Conservation (phyloP, 2,113 vertebrate species). For the Odontophorus gujanensis region DNA sequence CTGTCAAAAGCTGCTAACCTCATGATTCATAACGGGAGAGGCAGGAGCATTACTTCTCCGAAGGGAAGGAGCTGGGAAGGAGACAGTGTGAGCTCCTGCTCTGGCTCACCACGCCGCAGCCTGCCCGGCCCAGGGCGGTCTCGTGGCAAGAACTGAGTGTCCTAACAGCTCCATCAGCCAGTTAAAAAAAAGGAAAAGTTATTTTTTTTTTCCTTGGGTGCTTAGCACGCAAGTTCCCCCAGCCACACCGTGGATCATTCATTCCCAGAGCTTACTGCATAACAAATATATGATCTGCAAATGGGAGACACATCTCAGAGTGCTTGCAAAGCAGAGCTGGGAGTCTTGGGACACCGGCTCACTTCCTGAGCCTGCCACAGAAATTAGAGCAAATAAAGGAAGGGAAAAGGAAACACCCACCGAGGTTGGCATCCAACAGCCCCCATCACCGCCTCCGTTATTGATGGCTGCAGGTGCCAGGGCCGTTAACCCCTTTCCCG, state of each 20-base stretch:
- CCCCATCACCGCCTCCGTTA: accelerated
- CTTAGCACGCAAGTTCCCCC: constrained; percentile 75
- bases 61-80: constrained; percentile 6
- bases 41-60: constrained; percentile 61
- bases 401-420: background rate
- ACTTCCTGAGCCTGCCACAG: background rate
- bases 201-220: constrained; percentile 54
- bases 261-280: constrained; percentile 74
- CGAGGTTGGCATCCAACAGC: background rate
- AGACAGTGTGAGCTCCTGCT: background rate
- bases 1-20: constrained; percentile 81
- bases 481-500: background rate
- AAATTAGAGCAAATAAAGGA: background rate
- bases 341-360: background rate
- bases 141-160: background rate
- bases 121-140: background rate
- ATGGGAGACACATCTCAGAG: constrained; percentile 51
- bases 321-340: background rate
- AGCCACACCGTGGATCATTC: constrained; percentile 67
- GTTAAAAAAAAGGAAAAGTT: constrained; percentile 30
- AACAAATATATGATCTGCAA: constrained; percentile 79
- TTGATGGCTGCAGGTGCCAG: accelerated
- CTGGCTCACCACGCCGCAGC: background rate
- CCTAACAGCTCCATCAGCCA: constrained; percentile 54
- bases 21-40: constrained; percentile 80